Base-by-base conservation (phyloP, 1,140 invertebrate species). In the Condylostylus longicornis region DNA sequence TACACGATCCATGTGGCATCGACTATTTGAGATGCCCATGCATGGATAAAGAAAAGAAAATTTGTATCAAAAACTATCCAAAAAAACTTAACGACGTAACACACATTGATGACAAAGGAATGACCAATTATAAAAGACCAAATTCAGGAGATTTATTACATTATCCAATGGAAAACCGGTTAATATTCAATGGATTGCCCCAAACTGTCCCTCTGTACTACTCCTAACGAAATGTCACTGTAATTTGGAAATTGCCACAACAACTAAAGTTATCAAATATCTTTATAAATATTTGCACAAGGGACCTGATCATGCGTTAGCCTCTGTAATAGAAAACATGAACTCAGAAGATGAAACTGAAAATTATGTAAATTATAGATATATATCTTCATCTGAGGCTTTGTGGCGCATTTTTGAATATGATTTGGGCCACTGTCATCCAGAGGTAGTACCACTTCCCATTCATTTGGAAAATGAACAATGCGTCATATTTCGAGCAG, bases 241-340 rank as follows among this genome's bases (percentile, higher is more conserved):
- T 23, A 60, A 60, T 48, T 44, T 54, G 4, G 54, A 58, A 33
- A 34, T 18, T 31, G 61, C 50, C 43, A 33, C 37, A 37, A 50
- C 54, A 1, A 51, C 62, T 6, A 44, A 44, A 27, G 40, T 47
- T 1, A 52, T 63, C 7, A 66, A 63, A 49, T 65, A 62, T 34
- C 50, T 65, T 30, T 64, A 52, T 35, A 64, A 63, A 49, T 63
- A 61, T 50, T 44, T 64, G 9, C 50, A 57, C 33, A 62, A 63
- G 50, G 60, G 57, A 7, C 44, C 42, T 19, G 51, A 54, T 33
- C 41, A 49, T 34, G 29, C 29, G 8, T 12, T 14, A 12, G 8
- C 15, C 15, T 6, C 8, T 14, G 29, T 31, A 8, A n/a, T n/a
- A n/a, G n/a, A n/a, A n/a, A n/a, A n/a, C n/a, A 8, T 6, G 15